Percentiles rank a stretch among this genome's conserved stretches.
Evolutionary conservation across 2,888 invertebrate genomes (phyloP).

Genomic region (Herminia tarsipennalis): DNA sequence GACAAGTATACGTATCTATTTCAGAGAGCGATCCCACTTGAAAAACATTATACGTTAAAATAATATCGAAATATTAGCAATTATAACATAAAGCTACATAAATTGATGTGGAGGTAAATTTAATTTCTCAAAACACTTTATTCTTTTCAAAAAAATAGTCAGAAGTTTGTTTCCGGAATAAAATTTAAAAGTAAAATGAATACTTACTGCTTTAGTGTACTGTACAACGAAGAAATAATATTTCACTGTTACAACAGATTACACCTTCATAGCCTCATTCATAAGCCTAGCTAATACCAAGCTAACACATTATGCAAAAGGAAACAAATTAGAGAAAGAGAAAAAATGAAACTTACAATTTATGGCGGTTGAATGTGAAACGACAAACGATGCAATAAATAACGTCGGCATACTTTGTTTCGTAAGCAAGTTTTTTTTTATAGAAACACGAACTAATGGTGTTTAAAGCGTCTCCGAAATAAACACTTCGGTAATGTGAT

Average conservation of each 20-base stretch:
- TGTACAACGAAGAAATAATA: background rate
- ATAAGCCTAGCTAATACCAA: constrained; percentile 16
- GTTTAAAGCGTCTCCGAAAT: constrained; percentile 29
- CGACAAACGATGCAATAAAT: constrained; percentile 46
- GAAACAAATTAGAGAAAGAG: constrained; percentile 42
- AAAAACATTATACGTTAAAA: too few relatives aligned
- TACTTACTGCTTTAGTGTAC: too few relatives aligned
- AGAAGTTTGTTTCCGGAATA: background rate
- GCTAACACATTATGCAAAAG: constrained; percentile 37
- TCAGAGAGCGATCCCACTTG: too few relatives aligned
- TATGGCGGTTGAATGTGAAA: constrained; percentile 44
- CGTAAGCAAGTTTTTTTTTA: constrained; percentile 43
- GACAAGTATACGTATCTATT: too few relatives aligned
- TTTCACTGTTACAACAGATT: constrained; percentile 2
- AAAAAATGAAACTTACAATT: constrained; percentile 43
- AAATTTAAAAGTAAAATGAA: background rate
- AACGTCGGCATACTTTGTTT: constrained; percentile 42
- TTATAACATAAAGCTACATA: too few relatives aligned
- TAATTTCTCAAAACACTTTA: background rate
- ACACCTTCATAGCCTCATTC: constrained; percentile 10
- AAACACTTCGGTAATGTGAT: too few relatives aligned
- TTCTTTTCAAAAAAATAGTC: background rate
- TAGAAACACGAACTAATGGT: constrained; percentile 40
- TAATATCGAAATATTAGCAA: too few relatives aligned
- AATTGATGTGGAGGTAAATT: too few relatives aligned